Evolutionary conservation across 2,113 vertebrate species (phyloP).

Genomic region (Serinus canaria): DNA sequence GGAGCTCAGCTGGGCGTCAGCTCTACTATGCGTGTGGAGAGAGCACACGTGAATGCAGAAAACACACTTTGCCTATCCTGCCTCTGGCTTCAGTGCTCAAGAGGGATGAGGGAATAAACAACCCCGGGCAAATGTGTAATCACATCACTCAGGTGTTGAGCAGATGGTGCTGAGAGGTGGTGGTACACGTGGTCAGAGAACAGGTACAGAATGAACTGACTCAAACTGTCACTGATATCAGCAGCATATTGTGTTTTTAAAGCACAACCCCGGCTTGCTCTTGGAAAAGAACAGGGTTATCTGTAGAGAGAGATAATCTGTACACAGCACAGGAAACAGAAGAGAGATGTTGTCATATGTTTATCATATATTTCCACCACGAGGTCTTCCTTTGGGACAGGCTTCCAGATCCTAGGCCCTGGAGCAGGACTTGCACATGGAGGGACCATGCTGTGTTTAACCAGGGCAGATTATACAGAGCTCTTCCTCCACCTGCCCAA

Average conservation of each 20-base stretch:
- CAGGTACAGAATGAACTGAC: background rate
- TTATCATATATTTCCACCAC: conserved; percentile 3
- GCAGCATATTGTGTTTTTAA: background rate
- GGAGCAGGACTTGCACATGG: background rate
- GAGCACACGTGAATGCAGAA: background rate
- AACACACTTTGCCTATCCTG: background rate
- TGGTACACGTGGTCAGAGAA: background rate
- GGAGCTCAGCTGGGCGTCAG: background rate
- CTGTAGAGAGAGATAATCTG: background rate
- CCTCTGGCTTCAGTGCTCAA: background rate
- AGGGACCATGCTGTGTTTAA: background rate
- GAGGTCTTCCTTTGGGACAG: background rate
- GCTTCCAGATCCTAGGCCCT: background rate
- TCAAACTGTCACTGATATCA: background rate
- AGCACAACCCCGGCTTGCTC: background rate
- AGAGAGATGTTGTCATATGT: conserved; percentile 22
- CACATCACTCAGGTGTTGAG: background rate
- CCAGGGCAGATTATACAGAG: background rate
- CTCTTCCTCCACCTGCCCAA: conserved; percentile 20
- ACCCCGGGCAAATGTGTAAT: background rate
- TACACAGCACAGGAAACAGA: conserved; percentile 35
- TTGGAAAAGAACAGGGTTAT: background rate
- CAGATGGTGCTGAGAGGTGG: background rate
- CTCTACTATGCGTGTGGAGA: background rate
- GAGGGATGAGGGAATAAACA: background rate